These are phyloP conservation scores for Steatornis caripensis DNA, from an alignment of 2,113 vertebrate species.

Conservation along the genomic window DNA sequence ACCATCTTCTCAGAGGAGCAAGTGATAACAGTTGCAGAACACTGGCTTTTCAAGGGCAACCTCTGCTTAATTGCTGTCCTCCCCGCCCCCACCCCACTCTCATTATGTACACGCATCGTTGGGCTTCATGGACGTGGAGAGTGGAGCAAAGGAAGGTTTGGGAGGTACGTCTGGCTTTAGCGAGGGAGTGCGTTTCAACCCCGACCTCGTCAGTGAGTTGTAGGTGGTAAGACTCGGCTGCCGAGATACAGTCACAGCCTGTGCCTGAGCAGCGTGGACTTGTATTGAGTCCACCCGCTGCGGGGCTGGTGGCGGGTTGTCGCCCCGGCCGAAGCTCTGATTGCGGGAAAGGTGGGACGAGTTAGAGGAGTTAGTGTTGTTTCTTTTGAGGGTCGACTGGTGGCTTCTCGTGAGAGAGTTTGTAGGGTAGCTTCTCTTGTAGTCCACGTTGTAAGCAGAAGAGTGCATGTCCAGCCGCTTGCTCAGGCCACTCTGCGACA, in stretches of 20 bases:
- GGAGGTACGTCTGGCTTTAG: conserved; percentile 96
- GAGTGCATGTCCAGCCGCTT: conserved; percentile 93
- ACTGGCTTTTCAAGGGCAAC: conserved; percentile 77
- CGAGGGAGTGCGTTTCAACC: conserved; percentile 85
- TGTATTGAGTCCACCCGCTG: conserved; percentile 99
- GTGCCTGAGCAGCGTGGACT: conserved; percentile 81
- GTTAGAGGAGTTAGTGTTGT: conserved; percentile 99
- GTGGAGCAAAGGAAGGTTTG: conserved; percentile 90
- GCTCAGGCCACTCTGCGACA: conserved; percentile 86
- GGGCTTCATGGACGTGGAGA: conserved; percentile 90
- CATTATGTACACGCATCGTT: conserved; percentile 95
- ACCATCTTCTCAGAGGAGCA: conserved; percentile 63
- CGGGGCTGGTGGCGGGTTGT: conserved; percentile 91
- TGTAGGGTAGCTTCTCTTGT: conserved; percentile 85
- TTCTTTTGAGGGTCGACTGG: conserved; percentile 89
- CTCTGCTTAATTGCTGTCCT: conserved; percentile 75
- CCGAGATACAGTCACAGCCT: conserved; percentile 84
- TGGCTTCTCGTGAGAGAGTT: conserved; percentile 80
- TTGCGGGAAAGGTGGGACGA: conserved; percentile 94
- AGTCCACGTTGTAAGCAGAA: conserved; percentile 88
- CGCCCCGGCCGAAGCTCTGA: conserved; percentile 90
- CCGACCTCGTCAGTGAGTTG: conserved; percentile 89
- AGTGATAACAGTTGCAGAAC: conserved; percentile 77
- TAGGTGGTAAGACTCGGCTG: conserved; percentile 89
- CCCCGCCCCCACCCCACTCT: conserved; percentile 60